These are phyloP conservation scores for Sinotaia quadrata DNA, from an alignment of 2,888 invertebrate genomes.

Conservation along the genomic window DNA sequence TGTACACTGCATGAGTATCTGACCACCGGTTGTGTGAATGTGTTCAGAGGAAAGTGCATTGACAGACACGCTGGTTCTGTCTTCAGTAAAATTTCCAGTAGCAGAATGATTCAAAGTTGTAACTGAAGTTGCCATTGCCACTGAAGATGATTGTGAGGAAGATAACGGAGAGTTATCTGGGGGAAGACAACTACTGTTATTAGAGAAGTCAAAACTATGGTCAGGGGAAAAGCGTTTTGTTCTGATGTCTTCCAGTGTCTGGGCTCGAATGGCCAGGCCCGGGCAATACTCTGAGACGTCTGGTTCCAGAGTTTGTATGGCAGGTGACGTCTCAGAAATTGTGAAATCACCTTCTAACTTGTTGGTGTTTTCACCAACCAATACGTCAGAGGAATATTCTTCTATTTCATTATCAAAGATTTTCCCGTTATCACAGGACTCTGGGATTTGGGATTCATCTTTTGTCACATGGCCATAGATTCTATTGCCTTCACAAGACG, in stretches of 20 bases:
- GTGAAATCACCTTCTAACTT: no score
- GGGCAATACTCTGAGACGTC: conserved; percentile 17
- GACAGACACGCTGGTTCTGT: neutral
- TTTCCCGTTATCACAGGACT: neutral
- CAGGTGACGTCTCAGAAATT: no score
- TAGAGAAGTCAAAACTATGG: neutral
- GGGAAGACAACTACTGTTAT: neutral
- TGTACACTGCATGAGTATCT: conserved; percentile 20
- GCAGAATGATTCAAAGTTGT: neutral
- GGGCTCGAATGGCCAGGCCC: conserved; percentile 12
- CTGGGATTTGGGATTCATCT: neutral
- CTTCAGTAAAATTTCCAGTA: neutral
- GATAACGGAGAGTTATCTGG: neutral
- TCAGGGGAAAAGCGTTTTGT: conserved; percentile 20
- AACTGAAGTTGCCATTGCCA: neutral
- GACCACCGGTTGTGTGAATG: conserved; percentile 12
- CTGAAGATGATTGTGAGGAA: neutral
- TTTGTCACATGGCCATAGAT: no score
- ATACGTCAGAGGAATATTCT: no score
- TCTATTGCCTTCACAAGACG: no score
- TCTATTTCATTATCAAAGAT: neutral
- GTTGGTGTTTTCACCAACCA: no score
- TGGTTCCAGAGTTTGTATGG: neutral
- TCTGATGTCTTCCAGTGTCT: conserved; percentile 19
- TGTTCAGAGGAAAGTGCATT: neutral